A percentile compares a stretch with the other conserved stretches of the same genome.
phyloP scores from a whole-genome alignment of 2,888 invertebrate species.

The Phortica magna region DNA sequence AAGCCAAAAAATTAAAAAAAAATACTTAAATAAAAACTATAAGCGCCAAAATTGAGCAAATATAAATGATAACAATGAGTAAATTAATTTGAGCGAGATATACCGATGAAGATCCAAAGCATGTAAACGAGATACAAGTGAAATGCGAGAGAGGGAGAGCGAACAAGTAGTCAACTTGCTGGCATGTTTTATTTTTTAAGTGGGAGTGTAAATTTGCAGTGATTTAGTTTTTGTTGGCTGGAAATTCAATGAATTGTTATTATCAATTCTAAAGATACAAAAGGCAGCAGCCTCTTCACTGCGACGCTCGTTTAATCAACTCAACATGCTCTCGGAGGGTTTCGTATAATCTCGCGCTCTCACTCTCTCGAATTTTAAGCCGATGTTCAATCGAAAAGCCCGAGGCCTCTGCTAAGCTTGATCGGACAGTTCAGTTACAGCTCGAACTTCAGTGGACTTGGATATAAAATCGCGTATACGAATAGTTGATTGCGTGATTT shows the following conservation, averaged over 20 bases:
- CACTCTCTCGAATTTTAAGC: neutral
- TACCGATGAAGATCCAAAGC: neutral
- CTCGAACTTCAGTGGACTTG: constrained; percentile 67
- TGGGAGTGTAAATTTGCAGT: neutral
- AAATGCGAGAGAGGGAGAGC: neutral
- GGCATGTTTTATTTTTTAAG: neutral
- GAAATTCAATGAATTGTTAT: neutral
- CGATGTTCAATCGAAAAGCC: neutral
- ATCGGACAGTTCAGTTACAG: constrained; percentile 65
- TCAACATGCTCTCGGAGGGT: neutral
- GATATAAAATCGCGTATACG: constrained; percentile 52
- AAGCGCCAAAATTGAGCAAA: neutral
- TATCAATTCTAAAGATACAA: neutral
- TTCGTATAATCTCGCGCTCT: neutral
- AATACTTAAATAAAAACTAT: neutral
- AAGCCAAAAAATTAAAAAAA: neutral
- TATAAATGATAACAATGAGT: neutral
- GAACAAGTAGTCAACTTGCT: neutral
- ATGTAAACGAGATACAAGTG: neutral
- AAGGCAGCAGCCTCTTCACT: neutral
- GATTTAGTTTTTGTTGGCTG: neutral
- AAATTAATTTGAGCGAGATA: neutral
- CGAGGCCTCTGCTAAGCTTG: constrained; percentile 60
- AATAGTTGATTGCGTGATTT: neutral
- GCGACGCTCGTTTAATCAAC: neutral